Percentiles rank a stretch among this genome's conserved stretches.
phyloP scores from a whole-genome alignment of 2,797 vertebrate genomes.

The Gymnothorax reevesii region DNA sequence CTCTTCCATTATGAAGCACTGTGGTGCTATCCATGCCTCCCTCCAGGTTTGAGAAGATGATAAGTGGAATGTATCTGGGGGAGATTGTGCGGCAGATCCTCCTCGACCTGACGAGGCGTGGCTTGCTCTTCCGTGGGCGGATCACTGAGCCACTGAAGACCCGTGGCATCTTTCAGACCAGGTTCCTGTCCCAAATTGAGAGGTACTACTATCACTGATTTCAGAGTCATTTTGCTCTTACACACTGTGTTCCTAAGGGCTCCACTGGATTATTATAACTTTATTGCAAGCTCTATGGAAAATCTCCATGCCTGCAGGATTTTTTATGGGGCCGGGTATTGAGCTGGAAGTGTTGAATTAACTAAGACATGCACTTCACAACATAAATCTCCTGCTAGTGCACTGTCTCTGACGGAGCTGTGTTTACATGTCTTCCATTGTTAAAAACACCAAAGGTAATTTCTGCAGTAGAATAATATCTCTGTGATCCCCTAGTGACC shows the following conservation, averaged over 20 bases:
- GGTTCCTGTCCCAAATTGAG: slow-evolving; percentile 92
- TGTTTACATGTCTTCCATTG: neutral
- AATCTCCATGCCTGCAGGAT: no score
- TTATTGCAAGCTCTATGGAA: no score
- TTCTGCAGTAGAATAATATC: neutral
- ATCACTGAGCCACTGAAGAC: slow-evolving; percentile 86
- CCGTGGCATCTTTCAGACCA: slow-evolving; percentile 88
- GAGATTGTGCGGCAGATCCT: slow-evolving; percentile 91
- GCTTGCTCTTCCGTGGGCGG: slow-evolving; percentile 86
- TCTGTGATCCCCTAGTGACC: slow-evolving; percentile 59
- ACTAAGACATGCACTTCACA: neutral
- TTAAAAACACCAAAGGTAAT: neutral
- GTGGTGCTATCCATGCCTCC: neutral
- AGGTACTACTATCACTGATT: slow-evolving; percentile 71
- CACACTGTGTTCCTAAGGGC: neutral
- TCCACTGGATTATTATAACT: neutral
- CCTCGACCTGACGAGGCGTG: slow-evolving; percentile 83
- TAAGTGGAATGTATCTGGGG: slow-evolving; percentile 94
- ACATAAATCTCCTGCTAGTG: neutral
- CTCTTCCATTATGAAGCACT: neutral
- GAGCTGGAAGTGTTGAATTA: neutral
- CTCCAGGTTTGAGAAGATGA: slow-evolving; percentile 92
- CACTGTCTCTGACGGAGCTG: neutral
- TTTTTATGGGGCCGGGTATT: neutral
- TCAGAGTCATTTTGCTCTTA: neutral